Base-by-base conservation (phyloP, 2,113 vertebrate genomes). In the Rhea pennata region DNA sequence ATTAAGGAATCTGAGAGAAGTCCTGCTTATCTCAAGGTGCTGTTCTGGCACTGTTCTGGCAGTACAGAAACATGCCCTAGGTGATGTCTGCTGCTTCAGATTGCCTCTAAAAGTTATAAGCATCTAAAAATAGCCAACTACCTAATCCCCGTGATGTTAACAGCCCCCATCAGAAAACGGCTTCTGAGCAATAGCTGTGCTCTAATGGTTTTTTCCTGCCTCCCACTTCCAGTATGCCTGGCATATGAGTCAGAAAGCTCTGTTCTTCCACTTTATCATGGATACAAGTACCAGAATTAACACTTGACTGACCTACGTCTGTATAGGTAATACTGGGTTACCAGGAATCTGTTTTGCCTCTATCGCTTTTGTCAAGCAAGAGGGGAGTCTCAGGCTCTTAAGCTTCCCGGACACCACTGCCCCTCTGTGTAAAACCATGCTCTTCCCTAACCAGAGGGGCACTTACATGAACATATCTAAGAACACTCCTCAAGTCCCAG, bases 81-180 rank as follows among this genome's bases (percentile, higher is more conserved):
- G 83, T 84, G 65, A 72, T 73, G 72, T 58, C 79, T 78, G 12
- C 83, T 75, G 79, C 83, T 92, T 93, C 91, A 92, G 84, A 96
- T 82, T 95, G 83, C 90, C 90, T 93, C 79, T 88, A 81, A 82
- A 95, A 95, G 87, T 93, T 96, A 91, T 3, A 93, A 69, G 73
- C 79, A 78, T 23, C 95, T 94, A 97, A 96, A 96, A 97, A 90
- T 84, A 94, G 91, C 85, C 87, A 95, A 24, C 69, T 83, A 53
- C 67, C 87, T 90, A 93, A 93, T 84, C 69, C 69, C 58, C 58
- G 62, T 69, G 82, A 88, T 93, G 89, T 72, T 95, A 95, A 90
- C 84, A 94, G 73, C 56, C 39, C 75, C 84, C 71, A 26, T 33
- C 71, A 93, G 74, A 79, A 85, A 91, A 20, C 27, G 85, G 78